Evolutionary conservation across 1,140 invertebrate genomes (phyloP).

Genomic region (Paraescarpia echinospica): DNA sequence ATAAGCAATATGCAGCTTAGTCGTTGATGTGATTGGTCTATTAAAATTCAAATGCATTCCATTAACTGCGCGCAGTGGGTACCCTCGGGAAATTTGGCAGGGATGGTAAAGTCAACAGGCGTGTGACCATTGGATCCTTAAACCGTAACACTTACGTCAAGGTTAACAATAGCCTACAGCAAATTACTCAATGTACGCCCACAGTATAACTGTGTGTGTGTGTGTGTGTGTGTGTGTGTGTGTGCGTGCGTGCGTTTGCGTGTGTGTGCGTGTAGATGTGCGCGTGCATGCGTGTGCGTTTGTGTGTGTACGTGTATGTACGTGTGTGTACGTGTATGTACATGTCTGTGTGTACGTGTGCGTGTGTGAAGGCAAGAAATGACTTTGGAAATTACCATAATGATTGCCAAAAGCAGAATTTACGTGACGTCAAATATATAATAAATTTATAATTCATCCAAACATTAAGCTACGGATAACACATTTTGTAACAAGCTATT

Average conservation of each 20-base stretch:
- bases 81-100: neutral
- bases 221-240: neutral
- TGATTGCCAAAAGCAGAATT: too few relatives aligned
- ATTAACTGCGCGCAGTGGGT: neutral
- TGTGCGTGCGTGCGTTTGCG: neutral
- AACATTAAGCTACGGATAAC: too few relatives aligned
- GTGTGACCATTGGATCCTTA: neutral
- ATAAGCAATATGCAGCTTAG: neutral
- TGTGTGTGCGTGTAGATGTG: neutral
- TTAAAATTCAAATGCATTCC: neutral
- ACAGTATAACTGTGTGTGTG: neutral
- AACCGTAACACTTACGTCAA: neutral
- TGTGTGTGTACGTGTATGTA: neutral
- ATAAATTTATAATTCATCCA: too few relatives aligned
- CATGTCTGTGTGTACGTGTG: neutral
- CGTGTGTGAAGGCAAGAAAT: too few relatives aligned
- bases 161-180: neutral
- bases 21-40: neutral
- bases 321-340: slow-evolving; percentile 4
- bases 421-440: too few relatives aligned
- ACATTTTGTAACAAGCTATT: too few relatives aligned
- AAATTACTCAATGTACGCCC: neutral
- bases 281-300: neutral
- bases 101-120: neutral
- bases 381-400: too few relatives aligned